Evolutionary conservation across 2,113 vertebrate genomes (phyloP).

Genomic region (Arothron firmamentum): DNA sequence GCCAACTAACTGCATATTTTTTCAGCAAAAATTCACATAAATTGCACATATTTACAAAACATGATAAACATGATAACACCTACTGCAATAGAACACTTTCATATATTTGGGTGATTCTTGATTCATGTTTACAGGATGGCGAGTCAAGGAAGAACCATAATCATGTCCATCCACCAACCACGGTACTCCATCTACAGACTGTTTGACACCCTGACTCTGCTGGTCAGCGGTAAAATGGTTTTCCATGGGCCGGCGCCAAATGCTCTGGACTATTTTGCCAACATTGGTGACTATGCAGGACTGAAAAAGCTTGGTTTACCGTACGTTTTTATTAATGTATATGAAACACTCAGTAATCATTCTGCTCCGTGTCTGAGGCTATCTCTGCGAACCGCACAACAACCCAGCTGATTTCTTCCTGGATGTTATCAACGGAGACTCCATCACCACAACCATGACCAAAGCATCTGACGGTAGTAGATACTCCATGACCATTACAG

Average conservation of each 20-base stretch:
- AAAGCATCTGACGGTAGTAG: slow-evolving; percentile 75
- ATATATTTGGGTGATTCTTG: not conserved
- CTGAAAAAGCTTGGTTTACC: not conserved
- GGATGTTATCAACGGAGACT: slow-evolving; percentile 90
- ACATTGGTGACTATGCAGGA: slow-evolving; percentile 71
- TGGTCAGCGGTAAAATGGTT: slow-evolving; percentile 83
- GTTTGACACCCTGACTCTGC: slow-evolving; percentile 84
- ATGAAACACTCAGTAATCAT: not conserved
- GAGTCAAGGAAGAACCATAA: slow-evolving; percentile 82
- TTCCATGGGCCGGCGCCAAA: slow-evolving; percentile 83
- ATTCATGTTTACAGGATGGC: slow-evolving; percentile 78
- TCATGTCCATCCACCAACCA: slow-evolving; percentile 96
- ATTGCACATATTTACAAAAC: too few relatives aligned
- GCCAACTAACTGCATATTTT: too few relatives aligned
- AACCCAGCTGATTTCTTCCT: slow-evolving; percentile 96
- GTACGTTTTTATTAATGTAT: not conserved
- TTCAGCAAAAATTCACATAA: too few relatives aligned
- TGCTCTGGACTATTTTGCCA: slow-evolving; percentile 80
- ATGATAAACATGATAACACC: too few relatives aligned
- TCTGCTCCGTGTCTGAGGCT: slow-evolving; percentile 66
- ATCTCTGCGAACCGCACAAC: slow-evolving; percentile 86
- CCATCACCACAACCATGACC: slow-evolving; percentile 63
- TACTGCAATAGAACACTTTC: not conserved
- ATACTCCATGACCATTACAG: too few relatives aligned
- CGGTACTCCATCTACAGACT: slow-evolving; percentile 94